Base-by-base conservation (phyloP, 2,888 invertebrate genomes). In the Eupithecia tripunctaria region DNA sequence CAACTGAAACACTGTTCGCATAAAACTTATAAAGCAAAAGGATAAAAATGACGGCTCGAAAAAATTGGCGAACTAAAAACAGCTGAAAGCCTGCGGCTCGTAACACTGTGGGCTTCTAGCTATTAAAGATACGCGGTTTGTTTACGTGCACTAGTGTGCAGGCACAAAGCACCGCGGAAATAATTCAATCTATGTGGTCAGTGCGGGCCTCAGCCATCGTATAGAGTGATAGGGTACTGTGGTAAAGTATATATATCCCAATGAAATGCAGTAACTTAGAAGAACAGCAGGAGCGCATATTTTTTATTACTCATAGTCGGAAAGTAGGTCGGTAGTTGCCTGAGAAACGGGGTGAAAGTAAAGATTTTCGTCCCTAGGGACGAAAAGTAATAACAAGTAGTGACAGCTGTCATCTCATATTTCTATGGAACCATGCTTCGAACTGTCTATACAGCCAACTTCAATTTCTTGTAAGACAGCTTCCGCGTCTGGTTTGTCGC, bases 81-180 rank as follows among this genome's bases (percentile, higher is more conserved):
- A 56, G 25, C 56, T 56, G 56, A 56, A 56, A 25, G 56, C 56
- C 56, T 21, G 12, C 56, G 56, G 56, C 56, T 56, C 56, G 56
- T 25, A 14, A 56, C 25, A 25, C 25, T 56, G 56, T 25, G 25
- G 56, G 56, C 25, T 56, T 56, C 56, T 56, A 56, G 21, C 67
- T 59, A 64, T 71, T 70, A 71, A 71, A 74, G 73, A 51, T 68
- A 70, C 70, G 64, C 38, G 70, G n/a, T 36, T 56, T 56, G 56
- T 56, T 56, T 18, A 15, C 12, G 56, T 51, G 51, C 21, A 51
- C 51, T 3, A 21, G 51, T 51, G 56, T 25, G 21, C 51, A 1
- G 56, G 14, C 56, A 56, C 56, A 14, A 25, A 25, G 56, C 21
- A 25, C 21, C 56, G 12, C 5, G 56, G 21, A 14, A 5, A 25